Evolutionary conservation across 2,113 vertebrate genomes (phyloP), one percentile per base, ranked within the genome.

Genomic region (Psettodes erumei): DNA sequence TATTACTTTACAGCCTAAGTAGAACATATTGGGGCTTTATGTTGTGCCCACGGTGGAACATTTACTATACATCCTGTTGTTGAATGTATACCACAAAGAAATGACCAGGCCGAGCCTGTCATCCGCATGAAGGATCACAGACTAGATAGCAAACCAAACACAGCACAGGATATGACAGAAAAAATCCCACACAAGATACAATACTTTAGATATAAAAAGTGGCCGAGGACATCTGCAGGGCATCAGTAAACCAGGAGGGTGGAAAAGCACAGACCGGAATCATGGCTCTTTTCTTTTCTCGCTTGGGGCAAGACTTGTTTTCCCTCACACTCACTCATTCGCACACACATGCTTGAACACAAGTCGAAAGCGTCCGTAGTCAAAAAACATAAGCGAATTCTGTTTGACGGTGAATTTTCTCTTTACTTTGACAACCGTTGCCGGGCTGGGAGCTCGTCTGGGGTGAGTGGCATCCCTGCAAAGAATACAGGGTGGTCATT

Each of bases 231-330:
- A 81, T 85, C 82, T 82, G 62, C 65, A 60, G 84, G 86, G 82
- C 82, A 86, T 74, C 79, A 74, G 76, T 77, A 76, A 85, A 84
- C 65, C 63, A 67, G 71, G 63, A 76, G 71, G 71, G 37, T 64
- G 54, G 63, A 81, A 81, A 76, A 83, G 70, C 73, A 38, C 50
- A 48, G 40, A 79, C 40, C 50, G 40, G 66, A 77, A 67, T 79
- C 74, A 53, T 43, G 32, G 78, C 64, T 65, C 48, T 65, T 86
- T 80, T 81, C 60, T 81, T 86, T 83, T 87, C 19, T 79, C 10
- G 71, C 83, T 89, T 58, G 77, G 54, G 84, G 83, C 81, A 18
- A 83, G 60, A 25, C 73, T 84, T 78, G 73, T 77, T 75, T 71
- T 65, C 64, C 53, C 63, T 71, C 54, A 53, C 56, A 62, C 55